Base-by-base conservation (phyloP, 2,113 vertebrate genomes). In the Copsychus sechellarum region DNA sequence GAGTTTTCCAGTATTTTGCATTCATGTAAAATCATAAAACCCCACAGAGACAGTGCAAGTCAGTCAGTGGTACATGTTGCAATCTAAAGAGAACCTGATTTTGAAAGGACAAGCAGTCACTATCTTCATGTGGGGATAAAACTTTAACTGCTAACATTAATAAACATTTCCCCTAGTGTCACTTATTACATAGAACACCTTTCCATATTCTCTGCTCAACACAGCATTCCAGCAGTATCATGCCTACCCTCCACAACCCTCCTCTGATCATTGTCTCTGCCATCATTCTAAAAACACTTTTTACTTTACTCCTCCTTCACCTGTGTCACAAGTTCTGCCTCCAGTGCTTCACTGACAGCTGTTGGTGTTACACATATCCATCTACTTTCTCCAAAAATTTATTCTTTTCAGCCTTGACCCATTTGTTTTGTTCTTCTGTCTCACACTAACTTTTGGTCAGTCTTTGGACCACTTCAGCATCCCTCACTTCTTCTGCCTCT, bases 91-190 rank as follows among this genome's bases (percentile, higher is more conserved):
- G 60, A 92, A 54, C 7, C 23, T n/a, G 9, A 60, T 56, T 91
- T 54, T 58, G 47, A 64, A 81, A 76, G 29, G 20, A 96, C 1
- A 0, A 79, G 33, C 34, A 60, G 36, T 60, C 38, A 50, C 67
- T 3, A 2, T 50, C 60, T 58, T 74, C 42, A 78, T 1, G n/a
- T n/a, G n/a, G n/a, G n/a, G n/a, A n/a, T n/a, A n/a, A n/a, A 0
- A 76, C 51, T 69, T 66, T 62, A 73, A 70, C 73, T 45, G 36
- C 42, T 42, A 69, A 50, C 18, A 53, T 48, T 48, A 82, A 61
- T 33, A 69, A 45, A 79, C 31, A n/a, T 34, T 24, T 64, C 9
- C 6, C 4, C 16, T 34, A 15, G 21, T 17, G 24, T 25, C 43
- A 33, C 40, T 33, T 29, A 19, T 24, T 74, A 51, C 61, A 40